Conservation (phyloP, 2,888 invertebrate genomes). For the Cynaeus angustus region DNA sequence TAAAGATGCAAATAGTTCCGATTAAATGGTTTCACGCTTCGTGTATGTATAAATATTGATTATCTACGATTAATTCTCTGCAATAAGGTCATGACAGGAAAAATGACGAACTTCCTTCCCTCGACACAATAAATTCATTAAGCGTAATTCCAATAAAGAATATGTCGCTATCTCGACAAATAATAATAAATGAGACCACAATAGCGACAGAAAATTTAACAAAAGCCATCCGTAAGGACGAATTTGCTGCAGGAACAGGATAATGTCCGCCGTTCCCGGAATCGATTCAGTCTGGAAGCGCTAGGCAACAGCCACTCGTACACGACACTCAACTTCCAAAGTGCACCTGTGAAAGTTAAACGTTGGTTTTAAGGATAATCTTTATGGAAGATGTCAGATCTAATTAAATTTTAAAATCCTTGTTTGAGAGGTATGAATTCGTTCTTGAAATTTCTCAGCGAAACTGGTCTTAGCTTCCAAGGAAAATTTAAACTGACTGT, state of each 20-base stretch:
- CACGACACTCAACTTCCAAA: constrained; percentile 30
- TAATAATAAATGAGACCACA: constrained; percentile 22
- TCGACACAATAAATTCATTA: constrained; percentile 32
- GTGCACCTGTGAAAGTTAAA: constrained; percentile 38
- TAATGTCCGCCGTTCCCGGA: constrained; percentile 42
- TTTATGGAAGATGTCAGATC: constrained; percentile 13
- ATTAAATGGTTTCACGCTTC: constrained; percentile 32
- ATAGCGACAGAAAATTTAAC: constrained; percentile 27
- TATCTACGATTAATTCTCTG: constrained; percentile 14
- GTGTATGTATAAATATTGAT: constrained; percentile 29
- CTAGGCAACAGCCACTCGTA: constrained; percentile 42
- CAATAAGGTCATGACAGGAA: constrained; percentile 30
- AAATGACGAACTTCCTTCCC: constrained; percentile 21
- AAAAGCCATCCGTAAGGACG: constrained; percentile 40
- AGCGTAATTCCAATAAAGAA: constrained; percentile 21
- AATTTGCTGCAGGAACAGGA: constrained; percentile 39
- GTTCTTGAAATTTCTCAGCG: background rate
- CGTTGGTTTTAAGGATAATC: constrained; percentile 24
- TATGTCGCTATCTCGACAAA: constrained; percentile 23
- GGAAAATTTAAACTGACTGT: background rate
- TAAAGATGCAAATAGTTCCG: constrained; percentile 21
- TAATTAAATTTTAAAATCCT: constrained; percentile 28
- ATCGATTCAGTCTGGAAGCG: constrained; percentile 48
- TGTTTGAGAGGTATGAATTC: constrained; percentile 7
- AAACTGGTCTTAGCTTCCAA: background rate